These are phyloP conservation scores for Drosophila bocqueti DNA, from an alignment of 1,140 invertebrate species.

Conservation along the genomic window DNA sequence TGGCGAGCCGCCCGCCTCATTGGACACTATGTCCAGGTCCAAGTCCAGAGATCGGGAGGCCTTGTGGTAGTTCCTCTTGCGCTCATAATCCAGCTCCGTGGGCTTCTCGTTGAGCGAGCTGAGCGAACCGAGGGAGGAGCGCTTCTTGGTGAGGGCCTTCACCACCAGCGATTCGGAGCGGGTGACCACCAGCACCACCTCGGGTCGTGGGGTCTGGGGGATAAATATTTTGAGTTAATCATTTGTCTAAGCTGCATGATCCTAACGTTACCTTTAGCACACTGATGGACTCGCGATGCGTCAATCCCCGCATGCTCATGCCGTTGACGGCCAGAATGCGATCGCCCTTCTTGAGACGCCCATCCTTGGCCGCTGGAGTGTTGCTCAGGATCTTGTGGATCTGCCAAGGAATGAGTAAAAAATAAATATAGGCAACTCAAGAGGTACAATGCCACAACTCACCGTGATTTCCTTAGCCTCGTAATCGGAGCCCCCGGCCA, in stretches of 20 bases:
- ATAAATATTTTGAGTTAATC: not conserved
- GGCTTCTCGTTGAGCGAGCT: conserved; percentile 82
- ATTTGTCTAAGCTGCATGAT: not conserved
- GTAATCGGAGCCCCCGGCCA: conserved; percentile 95
- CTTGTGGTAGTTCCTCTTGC: conserved; percentile 81
- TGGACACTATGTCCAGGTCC: conserved; percentile 82
- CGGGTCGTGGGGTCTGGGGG: conserved; percentile 87
- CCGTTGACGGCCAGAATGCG: conserved; percentile 95
- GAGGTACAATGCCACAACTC: conserved; percentile 58
- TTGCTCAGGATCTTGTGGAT: conserved; percentile 94
- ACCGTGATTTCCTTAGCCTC: conserved; percentile 96
- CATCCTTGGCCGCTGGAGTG: conserved; percentile 94
- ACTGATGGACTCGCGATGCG: conserved; percentile 93
- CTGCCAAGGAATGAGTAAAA: conserved; percentile 85
- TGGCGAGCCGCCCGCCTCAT: conserved; percentile 43
- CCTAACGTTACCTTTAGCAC: conserved; percentile 90
- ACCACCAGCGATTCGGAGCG: conserved; percentile 81
- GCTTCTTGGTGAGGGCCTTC: conserved; percentile 80
- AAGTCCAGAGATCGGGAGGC: conserved; percentile 80
- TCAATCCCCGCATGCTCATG: conserved; percentile 91
- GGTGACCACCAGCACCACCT: conserved; percentile 89
- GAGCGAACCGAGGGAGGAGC: conserved; percentile 82
- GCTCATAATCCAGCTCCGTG: conserved; percentile 74
- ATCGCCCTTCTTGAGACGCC: conserved; percentile 93
- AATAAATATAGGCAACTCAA: not conserved